A percentile compares a stretch with the other conserved stretches of the same genome.
phyloP scores from a whole-genome alignment of 2,797 vertebrate genomes.

The Okamejei kenojei region DNA sequence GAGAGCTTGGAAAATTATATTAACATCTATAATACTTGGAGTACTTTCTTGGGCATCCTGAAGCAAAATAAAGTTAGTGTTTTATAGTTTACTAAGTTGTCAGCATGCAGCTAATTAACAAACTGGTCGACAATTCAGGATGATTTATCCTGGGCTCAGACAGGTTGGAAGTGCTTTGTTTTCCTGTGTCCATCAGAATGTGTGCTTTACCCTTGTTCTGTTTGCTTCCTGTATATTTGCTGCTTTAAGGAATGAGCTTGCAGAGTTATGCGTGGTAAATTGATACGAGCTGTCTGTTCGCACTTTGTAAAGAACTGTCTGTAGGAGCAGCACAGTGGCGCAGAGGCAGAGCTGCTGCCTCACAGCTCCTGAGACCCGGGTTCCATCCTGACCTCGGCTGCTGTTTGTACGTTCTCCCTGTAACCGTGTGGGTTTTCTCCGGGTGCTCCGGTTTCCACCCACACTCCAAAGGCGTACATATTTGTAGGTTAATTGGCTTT shows the following conservation, averaged over 20 bases:
- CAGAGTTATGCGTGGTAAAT: not conserved
- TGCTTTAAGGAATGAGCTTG: not conserved
- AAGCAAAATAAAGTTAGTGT: not conserved
- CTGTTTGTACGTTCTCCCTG: no score
- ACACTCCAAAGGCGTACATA: no score
- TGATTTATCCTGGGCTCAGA: not conserved
- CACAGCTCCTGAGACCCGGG: no score
- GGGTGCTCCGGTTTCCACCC: no score
- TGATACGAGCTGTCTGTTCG: no score
- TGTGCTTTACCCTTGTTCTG: not conserved
- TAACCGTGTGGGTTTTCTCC: no score
- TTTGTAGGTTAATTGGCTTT: no score
- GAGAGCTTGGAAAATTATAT: not conserved
- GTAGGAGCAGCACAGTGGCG: no score
- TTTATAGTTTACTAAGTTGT: not conserved
- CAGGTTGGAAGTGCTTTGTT: not conserved
- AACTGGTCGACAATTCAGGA: not conserved
- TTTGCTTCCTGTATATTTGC: conserved; percentile 15
- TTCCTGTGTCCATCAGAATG: not conserved
- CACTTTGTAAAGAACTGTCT: no score
- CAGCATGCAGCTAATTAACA: not conserved
- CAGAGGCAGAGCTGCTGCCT: no score
- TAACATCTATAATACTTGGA: not conserved
- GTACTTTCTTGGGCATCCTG: not conserved
- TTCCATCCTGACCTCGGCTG: no score